Conservation (phyloP, 2,888 invertebrate genomes). For the Phyllotreta cruciferae region DNA sequence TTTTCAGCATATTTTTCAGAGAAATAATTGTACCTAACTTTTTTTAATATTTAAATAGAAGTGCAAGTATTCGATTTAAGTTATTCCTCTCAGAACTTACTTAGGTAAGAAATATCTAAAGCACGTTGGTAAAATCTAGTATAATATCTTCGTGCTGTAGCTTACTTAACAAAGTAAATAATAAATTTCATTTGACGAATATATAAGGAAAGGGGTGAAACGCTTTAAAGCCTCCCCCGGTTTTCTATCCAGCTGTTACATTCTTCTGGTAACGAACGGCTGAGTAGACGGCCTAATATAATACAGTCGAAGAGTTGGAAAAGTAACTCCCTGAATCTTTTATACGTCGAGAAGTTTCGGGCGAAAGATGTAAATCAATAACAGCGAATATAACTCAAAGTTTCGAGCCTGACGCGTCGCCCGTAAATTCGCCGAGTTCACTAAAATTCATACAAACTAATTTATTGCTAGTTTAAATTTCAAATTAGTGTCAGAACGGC, state of each 20-base stretch:
- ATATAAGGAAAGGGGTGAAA: slow-evolving; percentile 33
- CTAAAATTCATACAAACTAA: slow-evolving; percentile 58
- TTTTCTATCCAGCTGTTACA: slow-evolving; percentile 29
- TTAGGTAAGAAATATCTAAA: too few relatives aligned
- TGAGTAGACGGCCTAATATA: slow-evolving; percentile 31
- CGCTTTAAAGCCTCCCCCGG: slow-evolving; percentile 18
- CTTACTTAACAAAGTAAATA: slow-evolving; percentile 19
- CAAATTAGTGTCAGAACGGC: slow-evolving; percentile 57
- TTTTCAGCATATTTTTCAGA: too few relatives aligned
- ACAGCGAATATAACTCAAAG: slow-evolving; percentile 39
- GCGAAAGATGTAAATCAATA: slow-evolving; percentile 38
- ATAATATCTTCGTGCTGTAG: not conserved
- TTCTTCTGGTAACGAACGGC: slow-evolving; percentile 31
- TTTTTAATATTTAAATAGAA: too few relatives aligned
- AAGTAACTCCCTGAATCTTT: slow-evolving; percentile 44
- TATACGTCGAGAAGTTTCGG: slow-evolving; percentile 40
- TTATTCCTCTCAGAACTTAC: too few relatives aligned
- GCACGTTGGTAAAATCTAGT: too few relatives aligned
- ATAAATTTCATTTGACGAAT: slow-evolving; percentile 29
- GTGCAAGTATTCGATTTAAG: too few relatives aligned
- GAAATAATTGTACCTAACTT: too few relatives aligned
- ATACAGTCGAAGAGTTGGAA: slow-evolving; percentile 30
- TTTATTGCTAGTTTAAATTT: slow-evolving; percentile 58
- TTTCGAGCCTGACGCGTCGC: slow-evolving; percentile 45
- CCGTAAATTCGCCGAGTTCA: slow-evolving; percentile 48